Conservation (phyloP, 2,888 invertebrate species). For the Linnaemya vulpina region DNA sequence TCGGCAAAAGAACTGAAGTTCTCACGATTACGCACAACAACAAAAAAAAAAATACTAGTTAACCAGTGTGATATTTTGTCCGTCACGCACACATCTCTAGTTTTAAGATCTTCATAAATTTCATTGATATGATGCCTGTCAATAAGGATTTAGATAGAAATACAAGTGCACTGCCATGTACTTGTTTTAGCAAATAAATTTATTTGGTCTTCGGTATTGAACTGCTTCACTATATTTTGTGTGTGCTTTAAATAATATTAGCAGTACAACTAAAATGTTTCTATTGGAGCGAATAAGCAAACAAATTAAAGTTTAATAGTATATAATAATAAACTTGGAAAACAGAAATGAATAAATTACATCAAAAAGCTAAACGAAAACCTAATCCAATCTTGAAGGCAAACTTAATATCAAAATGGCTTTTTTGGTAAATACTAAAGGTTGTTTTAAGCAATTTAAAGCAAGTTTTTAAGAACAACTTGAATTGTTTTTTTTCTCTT, state of each 20-base stretch:
- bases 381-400: conserved; percentile 87
- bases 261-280: conserved; percentile 10
- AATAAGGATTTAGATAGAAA: conserved; percentile 78
- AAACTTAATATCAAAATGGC: conserved; percentile 86
- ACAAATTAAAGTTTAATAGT: too few relatives aligned
- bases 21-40: neutral
- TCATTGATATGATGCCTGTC: conserved; percentile 78
- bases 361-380: conserved; percentile 78
- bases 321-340: too few relatives aligned
- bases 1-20: too few relatives aligned
- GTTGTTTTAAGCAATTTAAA: neutral
- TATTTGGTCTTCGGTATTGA: conserved; percentile 9
- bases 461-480: neutral
- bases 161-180: conserved; percentile 8
- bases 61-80: neutral
- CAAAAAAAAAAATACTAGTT: too few relatives aligned
- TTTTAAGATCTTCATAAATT: conserved; percentile 52
- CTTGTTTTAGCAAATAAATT: neutral
- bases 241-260: conserved; percentile 20
- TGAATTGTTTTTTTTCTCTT: too few relatives aligned
- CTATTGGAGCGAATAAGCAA: conserved; percentile 8
- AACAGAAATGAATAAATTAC: conserved; percentile 76
- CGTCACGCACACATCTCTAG: neutral
- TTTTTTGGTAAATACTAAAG: conserved; percentile 86
- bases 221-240: neutral